Percentiles rank a stretch among this genome's conserved stretches.
These are phyloP conservation scores for Vicugna pacos DNA, from an alignment of 2,113 vertebrate species.

Conservation along the genomic window DNA sequence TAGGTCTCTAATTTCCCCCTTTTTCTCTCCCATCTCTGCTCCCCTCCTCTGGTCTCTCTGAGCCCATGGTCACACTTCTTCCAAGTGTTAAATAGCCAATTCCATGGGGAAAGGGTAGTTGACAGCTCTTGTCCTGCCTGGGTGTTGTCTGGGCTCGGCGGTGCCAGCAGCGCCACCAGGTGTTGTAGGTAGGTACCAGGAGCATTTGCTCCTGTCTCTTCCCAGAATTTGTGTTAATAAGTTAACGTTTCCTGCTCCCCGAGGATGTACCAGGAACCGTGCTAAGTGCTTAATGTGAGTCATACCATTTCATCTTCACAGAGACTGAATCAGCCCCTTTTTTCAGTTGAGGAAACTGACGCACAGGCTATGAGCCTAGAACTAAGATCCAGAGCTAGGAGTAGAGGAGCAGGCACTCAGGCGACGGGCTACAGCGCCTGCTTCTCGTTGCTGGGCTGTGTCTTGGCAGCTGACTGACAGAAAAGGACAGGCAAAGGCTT, in stretches of 20 bases:
- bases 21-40: neutral
- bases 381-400: neutral
- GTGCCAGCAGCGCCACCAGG: neutral
- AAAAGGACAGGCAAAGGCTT: neutral
- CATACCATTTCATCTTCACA: neutral
- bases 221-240: neutral
- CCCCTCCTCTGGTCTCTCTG: neutral
- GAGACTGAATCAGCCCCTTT: neutral
- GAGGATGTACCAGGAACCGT: rapidly evolving
- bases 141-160: rapidly evolving
- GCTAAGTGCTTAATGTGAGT: rapidly evolving
- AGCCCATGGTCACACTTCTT: neutral
- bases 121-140: neutral
- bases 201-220: neutral
- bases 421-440: neutral
- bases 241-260: neutral
- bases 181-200: neutral
- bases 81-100: neutral
- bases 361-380: neutral
- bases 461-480: neutral
- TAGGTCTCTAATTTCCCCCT: neutral
- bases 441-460: neutral
- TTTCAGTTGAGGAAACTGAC: neutral
- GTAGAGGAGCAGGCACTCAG: neutral
- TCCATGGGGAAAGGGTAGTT: neutral